Base-by-base conservation (phyloP, 2,113 vertebrate species). In the Macrotus californicus region DNA sequence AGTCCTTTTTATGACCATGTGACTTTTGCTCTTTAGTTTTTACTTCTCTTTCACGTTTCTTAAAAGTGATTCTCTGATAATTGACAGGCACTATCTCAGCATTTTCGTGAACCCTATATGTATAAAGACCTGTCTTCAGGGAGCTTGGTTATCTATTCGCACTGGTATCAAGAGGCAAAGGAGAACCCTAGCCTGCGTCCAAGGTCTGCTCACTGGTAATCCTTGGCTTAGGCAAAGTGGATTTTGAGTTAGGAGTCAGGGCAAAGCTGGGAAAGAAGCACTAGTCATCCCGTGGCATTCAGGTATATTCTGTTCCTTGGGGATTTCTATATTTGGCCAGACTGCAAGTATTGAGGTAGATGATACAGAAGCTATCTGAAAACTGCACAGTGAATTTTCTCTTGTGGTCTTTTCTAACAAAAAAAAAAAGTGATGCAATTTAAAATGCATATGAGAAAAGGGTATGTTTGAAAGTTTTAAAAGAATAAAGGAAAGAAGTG, bases 401-500 rank as follows among this genome's bases (percentile, higher is more conserved):
- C 90, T 93, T 88, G 21, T 72, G 82, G 70, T 61, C 50, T 97
- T 9, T 31, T 64, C 26, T 64, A 29, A 64, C 26, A 64, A 81
- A 94, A 64, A 83, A 52, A 22, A 69, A 41, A 69, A 16, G 36
- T 67, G 24, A 26, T 70, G 16, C 16, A 95, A 85, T 97, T 94
- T 93, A 96, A 94, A 56, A 66, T 93, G 39, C 16, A 39, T 88
- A n/a, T 88, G 87, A 96, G 56, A 86, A 93, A 67, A 87, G 66
- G 31, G 18, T 94, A 77, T 93, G 94, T 97, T 61, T 95, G 70
- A 87, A 94, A 97, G 34, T 72, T 95, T 93, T 26, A 46, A 52
- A 95, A 97, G 54, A 93, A 97, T 94, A 56, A 93, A 97, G 95
- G 94, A 95, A 97, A 48, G 91, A 86, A 31, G 14, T 73, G 54